phyloP scores from a whole-genome alignment of 2,113 vertebrate species.

The Ovibos moschatus region DNA sequence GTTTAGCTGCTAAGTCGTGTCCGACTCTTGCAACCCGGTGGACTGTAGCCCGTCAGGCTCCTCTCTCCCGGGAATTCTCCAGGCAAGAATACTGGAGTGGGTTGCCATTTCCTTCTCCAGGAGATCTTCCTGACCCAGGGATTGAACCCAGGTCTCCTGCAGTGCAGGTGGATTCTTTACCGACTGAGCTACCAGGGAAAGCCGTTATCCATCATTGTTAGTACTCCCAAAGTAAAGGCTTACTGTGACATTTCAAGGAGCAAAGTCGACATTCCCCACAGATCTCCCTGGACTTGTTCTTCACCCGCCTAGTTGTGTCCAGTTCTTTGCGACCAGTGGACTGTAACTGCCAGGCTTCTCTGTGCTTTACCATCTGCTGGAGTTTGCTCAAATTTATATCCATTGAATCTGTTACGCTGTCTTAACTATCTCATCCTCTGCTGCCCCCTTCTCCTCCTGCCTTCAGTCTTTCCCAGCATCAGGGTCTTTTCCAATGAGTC shows the following conservation, averaged over 20 bases:
- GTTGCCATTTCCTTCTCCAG: not conserved
- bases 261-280: not conserved
- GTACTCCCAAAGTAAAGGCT: not conserved
- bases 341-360: not conserved
- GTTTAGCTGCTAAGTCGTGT: not conserved
- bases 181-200: not conserved
- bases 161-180: not conserved
- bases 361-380: not conserved
- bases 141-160: not conserved
- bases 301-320: not conserved
- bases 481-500: not conserved
- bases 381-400: not conserved
- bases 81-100: not conserved
- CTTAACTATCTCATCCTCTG: not conserved
- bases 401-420: fast-evolving
- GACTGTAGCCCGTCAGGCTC: not conserved
- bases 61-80: not conserved
- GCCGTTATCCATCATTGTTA: not conserved
- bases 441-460: not conserved
- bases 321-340: not conserved
- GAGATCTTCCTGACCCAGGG: not conserved
- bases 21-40: fast-evolving
- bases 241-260: not conserved
- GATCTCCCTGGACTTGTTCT: not conserved
- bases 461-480: not conserved